These are phyloP conservation scores for Busseola fusca DNA, from an alignment of 2,888 invertebrate genomes.

Conservation along the genomic window DNA sequence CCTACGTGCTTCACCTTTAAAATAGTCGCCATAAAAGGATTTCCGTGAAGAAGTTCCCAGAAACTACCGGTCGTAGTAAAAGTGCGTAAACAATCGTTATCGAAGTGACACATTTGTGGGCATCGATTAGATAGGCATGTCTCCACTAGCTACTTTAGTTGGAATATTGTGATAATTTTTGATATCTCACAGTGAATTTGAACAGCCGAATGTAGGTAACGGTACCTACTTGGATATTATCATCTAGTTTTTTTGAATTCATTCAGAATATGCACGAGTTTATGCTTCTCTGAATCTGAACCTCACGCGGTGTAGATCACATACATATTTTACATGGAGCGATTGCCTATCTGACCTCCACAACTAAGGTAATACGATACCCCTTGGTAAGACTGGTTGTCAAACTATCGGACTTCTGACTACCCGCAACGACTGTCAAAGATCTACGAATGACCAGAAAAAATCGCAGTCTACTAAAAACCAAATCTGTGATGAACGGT, in stretches of 20 bases:
- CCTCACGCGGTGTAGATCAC: background rate
- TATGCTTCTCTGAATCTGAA: background rate
- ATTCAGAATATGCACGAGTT: background rate
- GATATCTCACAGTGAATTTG: conserved; percentile 34
- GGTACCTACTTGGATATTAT: background rate
- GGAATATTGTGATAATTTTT: conserved; percentile 36
- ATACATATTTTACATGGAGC: background rate
- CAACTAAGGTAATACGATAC: too few relatives aligned
- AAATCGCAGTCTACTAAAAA: too few relatives aligned
- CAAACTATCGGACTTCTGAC: too few relatives aligned
- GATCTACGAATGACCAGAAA: too few relatives aligned
- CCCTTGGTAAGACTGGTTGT: too few relatives aligned
- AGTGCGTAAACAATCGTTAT: conserved; percentile 52
- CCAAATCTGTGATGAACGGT: background rate
- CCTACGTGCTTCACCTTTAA: conserved; percentile 5
- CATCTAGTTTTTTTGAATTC: background rate
- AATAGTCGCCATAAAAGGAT: conserved; percentile 33
- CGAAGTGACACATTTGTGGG: conserved; percentile 63
- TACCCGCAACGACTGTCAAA: too few relatives aligned
- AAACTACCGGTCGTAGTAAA: conserved; percentile 54
- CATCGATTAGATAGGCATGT: conserved; percentile 56
- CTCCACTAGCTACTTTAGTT: conserved; percentile 53
- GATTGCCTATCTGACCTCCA: too few relatives aligned
- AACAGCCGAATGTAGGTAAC: background rate
- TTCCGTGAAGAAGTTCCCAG: conserved; percentile 50